Evolutionary conservation across 2,888 invertebrate genomes (phyloP), one percentile per base, ranked within the genome.

Genomic region (Erynnis tages): DNA sequence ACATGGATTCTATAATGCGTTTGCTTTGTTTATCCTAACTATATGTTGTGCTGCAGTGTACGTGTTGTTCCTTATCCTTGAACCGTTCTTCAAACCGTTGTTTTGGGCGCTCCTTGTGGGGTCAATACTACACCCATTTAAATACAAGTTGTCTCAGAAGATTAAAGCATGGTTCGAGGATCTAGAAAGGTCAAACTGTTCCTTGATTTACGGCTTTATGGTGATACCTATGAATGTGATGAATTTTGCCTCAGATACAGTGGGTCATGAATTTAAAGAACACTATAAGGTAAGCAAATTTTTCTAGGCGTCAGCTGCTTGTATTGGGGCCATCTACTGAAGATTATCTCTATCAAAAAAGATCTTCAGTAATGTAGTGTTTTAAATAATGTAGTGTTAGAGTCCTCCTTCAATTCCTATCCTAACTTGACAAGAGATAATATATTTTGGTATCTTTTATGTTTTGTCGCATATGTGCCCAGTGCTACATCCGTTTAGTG

Each of bases 91-190:
- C 25, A 95, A 96, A 62, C 98, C 99, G 0, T 82, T 99, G 47
- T 91, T 98, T 63, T 99, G 99, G 99, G 98, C 99, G 0, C 90
- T 98, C 52, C 89, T 99, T 23, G 96, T 98, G 67, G 99, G 99
- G n/a, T 97, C 98, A 0, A 95, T 98, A 29, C 90, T 99, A n/a
- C 97, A 98, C 79, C 99, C 99, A 0, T 94, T 98, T 71, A 99
- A 99, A 79, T 92, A 94, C 56, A 93, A 92, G 50, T 79, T 98
- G 35, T 93, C 97, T 0, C 93, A 93, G 54, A 88, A 92, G 55
- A 90, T 97, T 14, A 93, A 94, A 64, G 91, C 92, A 60, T 97
- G 97, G 97, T 94, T 97, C 70, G 91, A 92, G 66, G 85, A 90
- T 47, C 74, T 94, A 32, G 94, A 95, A 67, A 91, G 91, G 55